A percentile compares a stretch with the other conserved stretches of the same genome.
Conservation (phyloP, 2,888 invertebrate species). For the Myopa tessellatipennis region DNA sequence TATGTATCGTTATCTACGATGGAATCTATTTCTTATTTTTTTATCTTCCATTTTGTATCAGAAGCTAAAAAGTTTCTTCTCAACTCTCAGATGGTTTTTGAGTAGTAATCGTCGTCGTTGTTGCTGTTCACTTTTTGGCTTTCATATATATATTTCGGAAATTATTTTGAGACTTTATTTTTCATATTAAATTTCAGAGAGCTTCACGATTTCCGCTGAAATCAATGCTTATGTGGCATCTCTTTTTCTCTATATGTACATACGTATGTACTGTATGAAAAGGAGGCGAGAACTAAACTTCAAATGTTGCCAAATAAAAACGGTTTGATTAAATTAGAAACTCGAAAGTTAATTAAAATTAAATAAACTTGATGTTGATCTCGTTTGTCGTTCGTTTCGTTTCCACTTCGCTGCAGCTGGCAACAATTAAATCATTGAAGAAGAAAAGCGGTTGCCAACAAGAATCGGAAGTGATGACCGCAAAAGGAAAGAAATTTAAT, state of each 20-base stretch:
- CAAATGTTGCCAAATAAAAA: conserved; percentile 35
- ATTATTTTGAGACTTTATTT: neutral
- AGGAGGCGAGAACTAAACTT: too few species aligned
- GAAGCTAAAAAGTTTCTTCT: conserved; percentile 3
- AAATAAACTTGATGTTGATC: too few species aligned
- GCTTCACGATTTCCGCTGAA: too few species aligned
- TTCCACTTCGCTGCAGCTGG: conserved; percentile 19
- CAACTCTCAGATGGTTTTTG: neutral
- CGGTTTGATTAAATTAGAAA: too few species aligned
- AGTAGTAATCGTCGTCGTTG: conserved; percentile 4
- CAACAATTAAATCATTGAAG: conserved; percentile 24
- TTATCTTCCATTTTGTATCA: neutral
- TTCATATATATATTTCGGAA: neutral
- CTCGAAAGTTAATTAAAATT: too few species aligned
- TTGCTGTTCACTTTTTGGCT: conserved; percentile 30
- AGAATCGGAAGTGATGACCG: conserved; percentile 19
- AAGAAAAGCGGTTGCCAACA: conserved; percentile 22
- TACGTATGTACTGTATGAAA: too few species aligned
- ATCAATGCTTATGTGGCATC: too few species aligned
- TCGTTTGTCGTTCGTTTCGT: too few species aligned
- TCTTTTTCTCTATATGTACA: too few species aligned
- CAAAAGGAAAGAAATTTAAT: neutral
- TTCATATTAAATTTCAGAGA: too few species aligned
- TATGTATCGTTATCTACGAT: neutral
- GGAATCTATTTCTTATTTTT: neutral